These are phyloP conservation scores for Eilema caniola DNA, from an alignment of 2,888 invertebrate genomes.

Conservation along the genomic window DNA sequence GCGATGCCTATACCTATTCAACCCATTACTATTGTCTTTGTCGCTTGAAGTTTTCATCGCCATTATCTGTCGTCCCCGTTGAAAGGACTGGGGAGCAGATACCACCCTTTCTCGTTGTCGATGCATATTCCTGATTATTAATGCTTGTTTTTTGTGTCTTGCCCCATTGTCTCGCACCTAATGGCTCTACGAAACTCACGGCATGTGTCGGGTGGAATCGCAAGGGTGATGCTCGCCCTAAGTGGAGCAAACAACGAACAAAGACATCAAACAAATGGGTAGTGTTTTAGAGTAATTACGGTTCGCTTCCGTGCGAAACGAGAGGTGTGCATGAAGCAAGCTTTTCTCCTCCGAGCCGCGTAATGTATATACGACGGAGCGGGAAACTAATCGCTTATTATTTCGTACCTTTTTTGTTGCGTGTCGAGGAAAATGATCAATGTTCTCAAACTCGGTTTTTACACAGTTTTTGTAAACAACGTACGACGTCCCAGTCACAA, in stretches of 20 bases:
- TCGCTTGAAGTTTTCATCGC: conserved; percentile 72
- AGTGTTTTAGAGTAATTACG: conserved; percentile 87
- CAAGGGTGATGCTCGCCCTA: conserved; percentile 83
- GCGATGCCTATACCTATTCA: conserved; percentile 56
- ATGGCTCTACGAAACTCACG: conserved; percentile 79
- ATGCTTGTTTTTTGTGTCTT: conserved; percentile 84
- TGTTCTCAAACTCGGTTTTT: conserved; percentile 64
- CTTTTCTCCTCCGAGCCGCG: conserved; percentile 67
- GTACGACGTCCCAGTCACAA: conserved; percentile 60
- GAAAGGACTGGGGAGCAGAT: conserved; percentile 67
- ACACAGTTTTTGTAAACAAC: conserved; percentile 64
- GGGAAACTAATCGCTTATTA: conserved; percentile 77
- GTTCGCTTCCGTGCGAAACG: conserved; percentile 83
- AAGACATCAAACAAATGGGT: conserved; percentile 87
- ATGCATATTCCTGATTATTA: conserved; percentile 86
- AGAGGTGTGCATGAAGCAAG: conserved; percentile 79
- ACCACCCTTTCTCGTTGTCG: conserved; percentile 71
- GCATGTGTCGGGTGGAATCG: conserved; percentile 81
- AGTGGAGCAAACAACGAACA: conserved; percentile 86
- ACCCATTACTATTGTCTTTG: conserved; percentile 72
- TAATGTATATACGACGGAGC: conserved; percentile 57
- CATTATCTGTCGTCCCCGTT: conserved; percentile 71
- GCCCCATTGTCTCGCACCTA: conserved; percentile 80
- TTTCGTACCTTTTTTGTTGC: conserved; percentile 72
- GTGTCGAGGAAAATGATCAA: conserved; percentile 72